phyloP scores from a whole-genome alignment of 2,113 vertebrate genomes.

The Podarcis muralis region DNA sequence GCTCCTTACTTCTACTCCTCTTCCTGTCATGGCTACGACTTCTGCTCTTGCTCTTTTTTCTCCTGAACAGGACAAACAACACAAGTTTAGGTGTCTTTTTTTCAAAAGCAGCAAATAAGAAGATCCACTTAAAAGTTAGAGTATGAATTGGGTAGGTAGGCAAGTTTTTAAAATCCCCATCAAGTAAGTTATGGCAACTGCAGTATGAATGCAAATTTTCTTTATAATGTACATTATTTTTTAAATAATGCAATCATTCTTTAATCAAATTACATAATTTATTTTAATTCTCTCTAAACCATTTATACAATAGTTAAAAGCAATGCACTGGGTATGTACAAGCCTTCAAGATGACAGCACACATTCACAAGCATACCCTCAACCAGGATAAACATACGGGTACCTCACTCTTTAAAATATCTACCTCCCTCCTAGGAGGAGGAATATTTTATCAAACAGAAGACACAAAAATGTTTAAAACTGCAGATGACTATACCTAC shows the following conservation, averaged over 20 bases:
- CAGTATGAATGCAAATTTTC: background rate
- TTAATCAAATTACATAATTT: background rate
- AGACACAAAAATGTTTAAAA: background rate
- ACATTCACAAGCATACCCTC: background rate
- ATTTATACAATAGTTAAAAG: background rate
- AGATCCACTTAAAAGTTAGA: background rate
- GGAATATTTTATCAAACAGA: background rate
- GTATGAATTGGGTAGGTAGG: background rate
- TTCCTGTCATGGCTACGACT: constrained; percentile 91
- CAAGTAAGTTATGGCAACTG: background rate
- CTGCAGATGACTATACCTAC: constrained; percentile 6
- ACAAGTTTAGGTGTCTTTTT: background rate
- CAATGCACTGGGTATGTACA: background rate
- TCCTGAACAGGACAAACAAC: constrained; percentile 73
- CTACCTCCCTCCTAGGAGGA: background rate
- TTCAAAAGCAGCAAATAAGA: background rate
- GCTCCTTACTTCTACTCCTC: constrained; percentile 88
- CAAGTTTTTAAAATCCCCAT: background rate
- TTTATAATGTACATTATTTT: background rate
- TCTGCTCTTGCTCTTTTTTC: constrained; percentile 92
- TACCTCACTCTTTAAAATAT: background rate
- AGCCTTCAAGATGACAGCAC: too few species aligned
- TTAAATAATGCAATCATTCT: background rate
- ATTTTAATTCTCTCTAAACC: background rate
- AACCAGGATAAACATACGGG: background rate